Base-by-base conservation (phyloP, 2,888 invertebrate species). In the Brachylomia viminalis region DNA sequence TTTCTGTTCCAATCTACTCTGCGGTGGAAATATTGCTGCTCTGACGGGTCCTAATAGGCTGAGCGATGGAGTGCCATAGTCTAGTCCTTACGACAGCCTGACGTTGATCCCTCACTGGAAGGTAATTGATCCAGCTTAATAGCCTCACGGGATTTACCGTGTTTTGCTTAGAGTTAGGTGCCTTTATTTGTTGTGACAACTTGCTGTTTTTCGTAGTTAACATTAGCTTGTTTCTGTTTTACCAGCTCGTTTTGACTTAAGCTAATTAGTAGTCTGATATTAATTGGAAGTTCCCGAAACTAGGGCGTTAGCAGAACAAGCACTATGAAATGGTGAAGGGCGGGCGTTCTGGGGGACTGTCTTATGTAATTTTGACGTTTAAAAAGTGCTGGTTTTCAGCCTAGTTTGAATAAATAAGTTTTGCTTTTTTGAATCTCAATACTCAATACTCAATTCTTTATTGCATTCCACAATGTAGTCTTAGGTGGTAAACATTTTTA, bases 21-120 rank as follows among this genome's bases (percentile, higher is more conserved):
- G 23, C 49, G 27, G 23, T 49, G 7, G 47, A 54, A 70, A 45
- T 67, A 72, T 77, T 77, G 82, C n/a, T 8, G 23, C n/a, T 83
- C n/a, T 83, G 82, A 83, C 83, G 66, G 65, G n/a, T 72, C 54
- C 72, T 83, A 83, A 77, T 83, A 72, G 52, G 61, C 47, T 61
- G 45, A 30, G 61, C 77, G 65, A 68, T 75, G 75, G 66, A 85
- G 66, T 62, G 58, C 71, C 65, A 64, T 66, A 81, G 82, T 61
- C 82, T 84, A 68, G 72, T 66, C 58, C 52, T 59, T 33, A 45
- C 42, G 47, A 59, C 59, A 33, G 49, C n/a, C 38, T 77, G 82
- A 81, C 76, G 66, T 71, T 84, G 72, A 85, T 82, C 78, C 77
- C 65, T 58, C 56, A 17, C 42, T 61, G 23, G 77, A 67, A 58